Conservation (phyloP, 2,113 vertebrate genomes). For the Parus major region DNA sequence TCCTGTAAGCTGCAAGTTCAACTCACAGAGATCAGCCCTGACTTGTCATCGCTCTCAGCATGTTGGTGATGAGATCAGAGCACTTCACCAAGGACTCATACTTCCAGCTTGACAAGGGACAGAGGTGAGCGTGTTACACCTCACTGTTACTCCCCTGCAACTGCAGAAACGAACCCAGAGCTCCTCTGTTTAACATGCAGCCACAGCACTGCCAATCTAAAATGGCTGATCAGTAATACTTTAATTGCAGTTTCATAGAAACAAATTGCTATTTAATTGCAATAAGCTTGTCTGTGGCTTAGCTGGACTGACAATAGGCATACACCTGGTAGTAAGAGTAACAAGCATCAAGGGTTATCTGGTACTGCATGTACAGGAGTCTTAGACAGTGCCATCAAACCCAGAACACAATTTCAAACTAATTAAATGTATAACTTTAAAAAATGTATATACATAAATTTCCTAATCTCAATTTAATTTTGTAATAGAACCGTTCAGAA, state of each 20-base stretch:
- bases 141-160: not conserved
- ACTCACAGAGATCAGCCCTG: constrained; percentile 56
- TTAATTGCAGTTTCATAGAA: constrained; percentile 87
- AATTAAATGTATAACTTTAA: not conserved
- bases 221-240: constrained; percentile 82
- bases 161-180: constrained; percentile 7
- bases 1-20: constrained; percentile 61
- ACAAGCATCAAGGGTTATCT: not conserved
- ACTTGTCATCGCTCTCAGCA: constrained; percentile 60
- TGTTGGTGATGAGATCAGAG: constrained; percentile 34
- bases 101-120: constrained; percentile 40
- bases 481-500: constrained; percentile 21
- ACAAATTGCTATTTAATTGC: constrained; percentile 85
- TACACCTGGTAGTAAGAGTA: constrained; percentile 46
- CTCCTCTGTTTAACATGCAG: constrained; percentile 71
- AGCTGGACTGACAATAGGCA: constrained; percentile 72
- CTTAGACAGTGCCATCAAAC: not conserved
- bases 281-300: constrained; percentile 79
- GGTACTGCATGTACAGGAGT: not conserved
- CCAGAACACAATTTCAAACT: not conserved
- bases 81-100: constrained; percentile 1
- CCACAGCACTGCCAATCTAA: constrained; percentile 74
- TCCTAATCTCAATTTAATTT: not conserved
- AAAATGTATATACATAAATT: not conserved
- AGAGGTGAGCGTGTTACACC: constrained; percentile 3